A percentile compares a stretch with the other conserved stretches of the same genome.
phyloP scores from a whole-genome alignment of 2,113 vertebrate genomes.

The Xenopus laevis region DNA sequence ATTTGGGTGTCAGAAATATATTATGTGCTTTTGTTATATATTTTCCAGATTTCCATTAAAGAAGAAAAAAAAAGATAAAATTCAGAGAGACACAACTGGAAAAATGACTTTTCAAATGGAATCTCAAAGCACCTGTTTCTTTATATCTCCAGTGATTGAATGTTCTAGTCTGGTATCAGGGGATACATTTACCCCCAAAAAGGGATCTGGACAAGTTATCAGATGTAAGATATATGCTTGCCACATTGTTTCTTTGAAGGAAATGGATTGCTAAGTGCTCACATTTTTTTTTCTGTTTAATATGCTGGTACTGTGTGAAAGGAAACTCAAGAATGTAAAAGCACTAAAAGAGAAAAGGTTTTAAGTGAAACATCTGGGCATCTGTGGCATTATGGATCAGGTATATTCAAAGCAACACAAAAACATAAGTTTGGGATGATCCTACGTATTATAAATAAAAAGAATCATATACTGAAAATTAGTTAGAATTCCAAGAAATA shows the following conservation, averaged over 20 bases:
- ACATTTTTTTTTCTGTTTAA: background rate
- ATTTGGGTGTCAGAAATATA: too few relatives aligned
- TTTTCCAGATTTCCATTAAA: constrained; percentile 35
- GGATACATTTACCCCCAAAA: constrained; percentile 23
- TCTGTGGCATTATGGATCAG: too few relatives aligned
- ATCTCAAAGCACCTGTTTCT: constrained; percentile 18
- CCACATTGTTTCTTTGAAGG: background rate
- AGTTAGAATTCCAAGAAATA: too few relatives aligned
- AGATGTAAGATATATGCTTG: background rate
- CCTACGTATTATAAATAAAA: too few relatives aligned
- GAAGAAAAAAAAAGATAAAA: background rate
- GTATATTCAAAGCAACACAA: too few relatives aligned
- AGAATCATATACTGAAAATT: too few relatives aligned
- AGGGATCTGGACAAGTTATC: constrained; percentile 2
- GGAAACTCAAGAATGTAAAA: too few relatives aligned
- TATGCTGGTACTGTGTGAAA: too few relatives aligned
- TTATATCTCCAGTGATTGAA: constrained; percentile 16
- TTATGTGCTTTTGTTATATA: background rate
- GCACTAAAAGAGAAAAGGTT: too few relatives aligned
- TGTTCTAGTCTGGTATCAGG: constrained; percentile 15
- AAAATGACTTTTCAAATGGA: constrained; percentile 31
- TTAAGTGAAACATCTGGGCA: too few relatives aligned
- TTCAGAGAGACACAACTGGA: background rate
- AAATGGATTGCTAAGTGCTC: constrained; percentile 8
- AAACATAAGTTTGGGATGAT: too few relatives aligned